Base-by-base conservation (phyloP, 2,888 invertebrate species). In the Xestoiulus laeticollis region DNA sequence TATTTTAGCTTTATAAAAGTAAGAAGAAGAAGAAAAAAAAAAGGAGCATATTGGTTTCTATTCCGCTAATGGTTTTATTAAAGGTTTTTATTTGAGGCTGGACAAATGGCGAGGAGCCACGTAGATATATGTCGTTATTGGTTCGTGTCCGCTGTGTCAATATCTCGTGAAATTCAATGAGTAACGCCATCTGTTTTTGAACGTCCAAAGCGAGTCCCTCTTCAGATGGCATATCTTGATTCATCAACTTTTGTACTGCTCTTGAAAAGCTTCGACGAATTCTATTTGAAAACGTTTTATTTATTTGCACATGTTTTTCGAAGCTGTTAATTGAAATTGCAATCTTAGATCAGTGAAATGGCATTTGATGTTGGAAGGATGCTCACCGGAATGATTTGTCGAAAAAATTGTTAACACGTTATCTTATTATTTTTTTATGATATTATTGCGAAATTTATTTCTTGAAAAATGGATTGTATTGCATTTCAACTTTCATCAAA, bases 111-210 rank as follows among this genome's bases (percentile, higher is more conserved):
- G 30, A 32, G 78, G 78, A 12, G 30, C 48, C 48, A 14, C 30
- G 26, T 14, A 78, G 26, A 78, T 26, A 78, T 19, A 59, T 78
- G 68, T 12, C 68, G 14, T 68, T 68, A 68, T 68, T 26, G 26
- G 68, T 68, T 68, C 30, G 16, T 78, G 78, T 32, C 78, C 16
- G 26, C 78, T 14, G 78, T 78, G 78, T 32, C 78, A 78, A 32
- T 78, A 78, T 78, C 78, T 78, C 78, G 78, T 78, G 78, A 78
- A 78, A 78, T 78, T 78, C 78, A 78, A 78, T 78, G 78, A 78
- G 78, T 30, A 78, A 78, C 78, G 78, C 78, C 78, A 78, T 78
- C 78, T 78, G 78, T 78, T 78, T 78, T 78, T 78, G 78, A 78
- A 78, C 78, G 78, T 78, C 26, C 30, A 78, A 78, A 78, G 78